phyloP scores from a whole-genome alignment of 2,113 vertebrate species.

The Recurvirostra avosetta region DNA sequence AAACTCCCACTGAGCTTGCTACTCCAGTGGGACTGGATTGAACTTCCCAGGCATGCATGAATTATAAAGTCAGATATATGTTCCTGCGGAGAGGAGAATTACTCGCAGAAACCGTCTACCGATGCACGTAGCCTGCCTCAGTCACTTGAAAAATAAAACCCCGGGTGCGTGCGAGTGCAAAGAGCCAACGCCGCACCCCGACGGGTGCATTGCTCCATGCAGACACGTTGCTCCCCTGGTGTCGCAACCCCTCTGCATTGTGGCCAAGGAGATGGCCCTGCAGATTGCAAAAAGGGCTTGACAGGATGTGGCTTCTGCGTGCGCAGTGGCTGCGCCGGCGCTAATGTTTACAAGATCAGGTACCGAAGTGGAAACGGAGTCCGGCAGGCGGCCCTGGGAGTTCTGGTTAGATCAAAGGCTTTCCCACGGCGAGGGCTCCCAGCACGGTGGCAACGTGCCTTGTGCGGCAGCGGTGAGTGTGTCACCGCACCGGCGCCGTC shows the following conservation, averaged over 20 bases:
- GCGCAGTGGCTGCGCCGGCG: not conserved
- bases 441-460: not conserved
- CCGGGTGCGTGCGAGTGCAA: not conserved
- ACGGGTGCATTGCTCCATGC: not conserved
- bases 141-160: not conserved
- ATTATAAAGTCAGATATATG: slow-evolving; percentile 31
- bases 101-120: not conserved
- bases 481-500: accelerated
- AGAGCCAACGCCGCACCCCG: not conserved
- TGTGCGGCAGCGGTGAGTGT: not conserved
- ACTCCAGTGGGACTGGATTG: slow-evolving; percentile 53
- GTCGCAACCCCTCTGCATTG: not conserved
- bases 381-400: not conserved
- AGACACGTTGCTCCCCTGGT: not conserved
- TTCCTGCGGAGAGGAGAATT: not conserved
- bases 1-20: slow-evolving; percentile 50
- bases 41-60: slow-evolving; percentile 47
- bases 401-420: slow-evolving; percentile 20
- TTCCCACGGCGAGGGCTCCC: not conserved
- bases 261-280: not conserved
- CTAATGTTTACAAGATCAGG: not conserved
- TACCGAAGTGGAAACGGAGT: not conserved
- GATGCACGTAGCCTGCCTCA: not conserved
- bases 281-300: not conserved
- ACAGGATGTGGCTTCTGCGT: slow-evolving; percentile 36